phyloP scores from a whole-genome alignment of 2,888 invertebrate genomes.

The Hyalella azteca region DNA sequence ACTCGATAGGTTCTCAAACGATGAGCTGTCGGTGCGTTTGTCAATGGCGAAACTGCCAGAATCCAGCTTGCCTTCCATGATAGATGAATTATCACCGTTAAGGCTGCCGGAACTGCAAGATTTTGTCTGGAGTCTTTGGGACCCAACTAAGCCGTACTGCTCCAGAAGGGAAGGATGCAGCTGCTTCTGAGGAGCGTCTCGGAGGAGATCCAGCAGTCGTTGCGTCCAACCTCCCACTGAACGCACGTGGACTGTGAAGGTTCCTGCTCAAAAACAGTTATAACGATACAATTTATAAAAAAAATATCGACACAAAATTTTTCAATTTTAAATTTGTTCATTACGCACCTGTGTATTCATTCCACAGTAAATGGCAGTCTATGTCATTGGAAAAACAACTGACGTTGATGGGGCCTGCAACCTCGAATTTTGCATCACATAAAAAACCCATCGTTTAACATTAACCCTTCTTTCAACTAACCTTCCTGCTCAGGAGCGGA shows the following conservation, averaged over 20 bases:
- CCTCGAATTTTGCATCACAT: background rate
- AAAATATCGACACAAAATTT: no score
- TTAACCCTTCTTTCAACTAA: conserved; percentile 48
- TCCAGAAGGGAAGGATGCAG: background rate
- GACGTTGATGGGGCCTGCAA: no score
- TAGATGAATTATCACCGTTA: conserved; percentile 4
- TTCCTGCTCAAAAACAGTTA: conserved; percentile 37
- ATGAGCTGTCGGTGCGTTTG: background rate
- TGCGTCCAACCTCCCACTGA: conserved; percentile 56
- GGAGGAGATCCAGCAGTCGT: conserved; percentile 44
- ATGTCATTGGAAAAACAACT: no score
- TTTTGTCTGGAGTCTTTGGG: background rate
- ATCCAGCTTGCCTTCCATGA: conserved; percentile 18
- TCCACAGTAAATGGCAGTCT: no score
- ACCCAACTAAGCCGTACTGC: background rate
- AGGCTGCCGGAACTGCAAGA: conserved; percentile 18
- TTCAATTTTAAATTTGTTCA: no score
- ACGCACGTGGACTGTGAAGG: conserved; percentile 55
- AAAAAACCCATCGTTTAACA: background rate
- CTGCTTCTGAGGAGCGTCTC: background rate
- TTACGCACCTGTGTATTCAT: no score
- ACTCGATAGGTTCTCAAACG: background rate
- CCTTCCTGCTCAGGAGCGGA: conserved; percentile 65
- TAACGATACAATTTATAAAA: background rate
- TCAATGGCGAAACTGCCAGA: conserved; percentile 10